Conservation (phyloP, 2,888 invertebrate species). For the Syrphus vitripennis region DNA sequence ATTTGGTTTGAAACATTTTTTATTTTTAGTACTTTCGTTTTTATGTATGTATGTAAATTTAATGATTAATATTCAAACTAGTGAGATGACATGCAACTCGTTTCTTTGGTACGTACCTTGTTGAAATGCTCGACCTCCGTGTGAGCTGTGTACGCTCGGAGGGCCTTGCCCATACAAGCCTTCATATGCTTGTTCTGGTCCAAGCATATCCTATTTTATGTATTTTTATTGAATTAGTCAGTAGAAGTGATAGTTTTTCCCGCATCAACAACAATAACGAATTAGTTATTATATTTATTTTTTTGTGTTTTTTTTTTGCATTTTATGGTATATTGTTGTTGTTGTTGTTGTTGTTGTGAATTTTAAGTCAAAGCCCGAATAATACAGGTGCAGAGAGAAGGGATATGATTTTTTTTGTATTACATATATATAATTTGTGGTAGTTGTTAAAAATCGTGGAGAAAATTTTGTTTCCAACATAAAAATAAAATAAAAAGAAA, state of each 20-base stretch:
- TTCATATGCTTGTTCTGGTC: conserved; percentile 96
- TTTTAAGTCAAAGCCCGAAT: conserved; percentile 68
- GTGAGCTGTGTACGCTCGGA: conserved; percentile 91
- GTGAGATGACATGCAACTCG: conserved; percentile 70
- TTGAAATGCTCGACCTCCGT: conserved; percentile 89
- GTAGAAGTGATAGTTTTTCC: conserved; percentile 56
- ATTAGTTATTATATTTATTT: conserved; percentile 48
- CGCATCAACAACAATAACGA: conserved; percentile 62
- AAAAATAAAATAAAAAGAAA: conserved; percentile 66
- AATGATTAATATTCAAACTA: conserved; percentile 62
- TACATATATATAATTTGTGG: conserved; percentile 57
- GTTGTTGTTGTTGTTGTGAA: conserved; percentile 56
- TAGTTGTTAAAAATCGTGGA: conserved; percentile 71
- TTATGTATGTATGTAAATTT: conserved; percentile 27
- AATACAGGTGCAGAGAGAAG: conserved; percentile 70
- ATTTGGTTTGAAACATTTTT: conserved; percentile 28
- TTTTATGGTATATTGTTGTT: conserved; percentile 52
- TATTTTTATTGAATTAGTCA: conserved; percentile 69
- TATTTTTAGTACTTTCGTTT: conserved; percentile 48
- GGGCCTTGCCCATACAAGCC: conserved; percentile 96
- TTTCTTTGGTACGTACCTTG: conserved; percentile 87
- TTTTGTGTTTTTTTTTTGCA: conserved; percentile 29
- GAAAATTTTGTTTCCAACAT: conserved; percentile 72
- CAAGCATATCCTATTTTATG: conserved; percentile 83
- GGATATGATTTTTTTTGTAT: conserved; percentile 59